Evolutionary conservation across 2,888 invertebrate genomes (phyloP), one percentile per base, ranked within the genome.

Genomic region (Sinodicranocentrus sp.): DNA sequence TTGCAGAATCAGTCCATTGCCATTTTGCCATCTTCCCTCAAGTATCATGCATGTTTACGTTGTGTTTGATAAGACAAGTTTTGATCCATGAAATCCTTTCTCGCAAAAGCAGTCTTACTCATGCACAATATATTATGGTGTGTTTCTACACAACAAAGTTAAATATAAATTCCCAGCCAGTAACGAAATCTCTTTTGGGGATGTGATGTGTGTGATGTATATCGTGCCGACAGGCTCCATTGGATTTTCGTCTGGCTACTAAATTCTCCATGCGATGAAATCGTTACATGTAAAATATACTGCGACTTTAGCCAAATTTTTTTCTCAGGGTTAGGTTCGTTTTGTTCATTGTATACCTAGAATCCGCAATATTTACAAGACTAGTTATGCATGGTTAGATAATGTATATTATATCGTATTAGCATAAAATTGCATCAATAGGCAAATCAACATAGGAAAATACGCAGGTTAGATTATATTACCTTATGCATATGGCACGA

Each of bases 291-390:
- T 10, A 23, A 23, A 57, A 23, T 25, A 63, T 48, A 17, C 13
- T 43, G n/a, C n/a, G 28, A 72, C 25, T 21, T 44, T 44, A 65
- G 21, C 67, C 0, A 33, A 17, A 48, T 21, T 43, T 17, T 73
- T 72, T 33, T 59, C 59, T 48, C 3, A 6, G 2, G 6, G 10
- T 33, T n/a, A 10, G 10, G 5, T 48, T 48, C n/a, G 15, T 33
- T 6, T 10, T 33, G 3, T 10, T 3, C 10, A 33, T 33, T 33
- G 33, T 48, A 2, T n/a, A 48, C 48, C 48, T 15, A 63, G 33
- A 68, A 68, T 77, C 59, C 43, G 68, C 68, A 70, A 61, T 78
- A 48, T 68, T 79, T 71, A 71, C 71, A 61, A 26, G 59, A 79
- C 52, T 61, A 28, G 70, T 77, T 68, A 44, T 33, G 61, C 52